Percentiles rank a stretch among this genome's conserved stretches.
These are phyloP conservation scores for Trissolcus brochymenae DNA, from an alignment of 2,888 invertebrate genomes.

Conservation along the genomic window DNA sequence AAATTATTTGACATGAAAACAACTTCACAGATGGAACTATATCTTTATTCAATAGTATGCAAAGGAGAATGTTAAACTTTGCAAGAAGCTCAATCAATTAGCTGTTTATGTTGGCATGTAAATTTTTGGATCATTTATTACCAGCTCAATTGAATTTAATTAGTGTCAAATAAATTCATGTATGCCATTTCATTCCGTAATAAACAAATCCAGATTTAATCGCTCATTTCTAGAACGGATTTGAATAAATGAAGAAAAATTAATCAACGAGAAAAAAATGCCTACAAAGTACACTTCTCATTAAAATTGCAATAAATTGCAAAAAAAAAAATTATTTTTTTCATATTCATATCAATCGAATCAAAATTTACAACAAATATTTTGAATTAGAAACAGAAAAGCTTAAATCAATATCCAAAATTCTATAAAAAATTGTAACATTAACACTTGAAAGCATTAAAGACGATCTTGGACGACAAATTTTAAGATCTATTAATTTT, in stretches of 20 bases:
- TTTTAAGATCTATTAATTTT: conserved; percentile 29
- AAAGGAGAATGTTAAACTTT: conserved; percentile 23
- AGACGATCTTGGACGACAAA: conserved; percentile 40
- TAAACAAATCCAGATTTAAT: conserved; percentile 8
- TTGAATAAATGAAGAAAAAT: not conserved
- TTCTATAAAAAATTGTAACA: not conserved
- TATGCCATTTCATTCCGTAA: conserved; percentile 19
- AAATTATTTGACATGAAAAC: too few relatives aligned
- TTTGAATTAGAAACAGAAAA: not conserved
- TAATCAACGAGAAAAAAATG: not conserved
- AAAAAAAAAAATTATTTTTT: not conserved
- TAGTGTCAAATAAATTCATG: conserved; percentile 13
- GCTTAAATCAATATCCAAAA: not conserved
- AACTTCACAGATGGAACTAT: too few relatives aligned
- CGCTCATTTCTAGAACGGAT: not conserved
- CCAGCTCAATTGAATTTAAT: conserved; percentile 25
- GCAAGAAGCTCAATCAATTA: conserved; percentile 16
- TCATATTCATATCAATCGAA: not conserved
- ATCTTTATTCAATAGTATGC: conserved; percentile 1
- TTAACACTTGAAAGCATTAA: conserved; percentile 25
- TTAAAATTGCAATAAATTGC: not conserved
- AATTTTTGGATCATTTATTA: conserved; percentile 36
- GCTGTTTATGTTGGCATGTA: conserved; percentile 10
- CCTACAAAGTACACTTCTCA: not conserved
- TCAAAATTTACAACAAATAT: too few relatives aligned